A percentile compares a stretch with the other conserved stretches of the same genome.
phyloP scores from a whole-genome alignment of 2,797 vertebrate genomes.

The Phoebastria nigripes region DNA sequence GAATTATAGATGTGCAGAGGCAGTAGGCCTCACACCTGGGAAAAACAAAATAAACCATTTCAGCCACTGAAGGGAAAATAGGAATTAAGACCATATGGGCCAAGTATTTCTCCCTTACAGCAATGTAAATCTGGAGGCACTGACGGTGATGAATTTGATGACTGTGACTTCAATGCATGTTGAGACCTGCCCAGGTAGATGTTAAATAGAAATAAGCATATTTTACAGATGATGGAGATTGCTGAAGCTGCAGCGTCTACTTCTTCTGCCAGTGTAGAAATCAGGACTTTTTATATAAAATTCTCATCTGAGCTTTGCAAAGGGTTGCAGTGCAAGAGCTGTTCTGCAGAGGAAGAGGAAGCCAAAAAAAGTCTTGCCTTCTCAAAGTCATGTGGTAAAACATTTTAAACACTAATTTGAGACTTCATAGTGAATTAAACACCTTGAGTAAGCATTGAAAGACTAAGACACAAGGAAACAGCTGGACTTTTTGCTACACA shows the following conservation, averaged over 20 bases:
- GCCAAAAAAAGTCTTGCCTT: not conserved
- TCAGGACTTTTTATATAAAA: not conserved
- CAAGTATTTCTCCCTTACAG: not conserved
- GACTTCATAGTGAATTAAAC: not conserved
- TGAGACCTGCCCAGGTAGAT: not conserved
- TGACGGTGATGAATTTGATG: not conserved
- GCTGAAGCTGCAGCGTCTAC: not conserved
- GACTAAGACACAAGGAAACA: not conserved
- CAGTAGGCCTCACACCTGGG: not conserved
- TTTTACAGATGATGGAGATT: not conserved
- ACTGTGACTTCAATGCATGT: not conserved
- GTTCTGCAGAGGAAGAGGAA: not conserved
- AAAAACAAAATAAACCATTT: not conserved
- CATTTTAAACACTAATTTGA: not conserved
- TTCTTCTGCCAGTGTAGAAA: not conserved
- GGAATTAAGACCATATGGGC: not conserved
- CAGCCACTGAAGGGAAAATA: not conserved
- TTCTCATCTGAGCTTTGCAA: not conserved
- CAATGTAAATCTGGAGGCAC: not conserved
- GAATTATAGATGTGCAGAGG: not conserved
- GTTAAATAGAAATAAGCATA: not conserved
- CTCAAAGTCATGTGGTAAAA: not conserved
- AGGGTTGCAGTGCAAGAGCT: not conserved
- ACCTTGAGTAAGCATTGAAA: not conserved
- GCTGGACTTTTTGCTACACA: not conserved